These are phyloP conservation scores for Bradypus variegatus DNA, from an alignment of 2,797 vertebrate species.

Conservation along the genomic window DNA sequence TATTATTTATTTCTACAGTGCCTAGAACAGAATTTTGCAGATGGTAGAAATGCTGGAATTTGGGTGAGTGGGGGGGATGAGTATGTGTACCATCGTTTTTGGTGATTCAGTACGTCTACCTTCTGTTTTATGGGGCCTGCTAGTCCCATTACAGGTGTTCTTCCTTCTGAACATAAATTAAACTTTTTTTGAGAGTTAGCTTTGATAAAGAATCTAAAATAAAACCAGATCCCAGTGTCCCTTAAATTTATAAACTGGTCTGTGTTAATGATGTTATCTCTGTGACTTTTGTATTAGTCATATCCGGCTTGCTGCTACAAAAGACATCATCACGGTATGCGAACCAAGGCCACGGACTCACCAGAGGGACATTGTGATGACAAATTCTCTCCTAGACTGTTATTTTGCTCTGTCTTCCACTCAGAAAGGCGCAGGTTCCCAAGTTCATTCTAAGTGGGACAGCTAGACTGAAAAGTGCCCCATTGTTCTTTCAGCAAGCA, in stretches of 20 bases:
- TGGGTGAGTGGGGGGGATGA: background rate
- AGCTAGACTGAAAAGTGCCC: background rate
- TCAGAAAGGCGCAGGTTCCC: background rate
- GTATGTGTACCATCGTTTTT: background rate
- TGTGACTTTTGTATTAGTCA: slow-evolving; percentile 36
- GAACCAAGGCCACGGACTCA: slow-evolving; percentile 21
- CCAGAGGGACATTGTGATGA: slow-evolving; percentile 37
- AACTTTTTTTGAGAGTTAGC: background rate
- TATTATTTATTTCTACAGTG: background rate
- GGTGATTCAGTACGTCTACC: background rate
- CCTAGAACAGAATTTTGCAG: background rate
- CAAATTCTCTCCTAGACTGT: slow-evolving; percentile 7
- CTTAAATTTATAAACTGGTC: slow-evolving; percentile 26
- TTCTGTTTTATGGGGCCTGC: background rate
- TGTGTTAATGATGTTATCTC: background rate
- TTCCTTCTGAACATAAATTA: slow-evolving; percentile 19
- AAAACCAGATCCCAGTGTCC: background rate
- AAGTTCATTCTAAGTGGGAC: background rate
- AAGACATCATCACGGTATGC: slow-evolving; percentile 31
- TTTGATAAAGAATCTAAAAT: slow-evolving; percentile 38
- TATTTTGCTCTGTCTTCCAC: background rate
- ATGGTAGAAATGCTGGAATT: background rate
- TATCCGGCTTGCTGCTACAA: slow-evolving; percentile 18
- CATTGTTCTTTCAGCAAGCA: background rate
- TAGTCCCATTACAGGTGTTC: background rate